Evolutionary conservation across 92 coral and sea anemone species (phyloP).

Genomic region (Palythoa heliodiscus): DNA sequence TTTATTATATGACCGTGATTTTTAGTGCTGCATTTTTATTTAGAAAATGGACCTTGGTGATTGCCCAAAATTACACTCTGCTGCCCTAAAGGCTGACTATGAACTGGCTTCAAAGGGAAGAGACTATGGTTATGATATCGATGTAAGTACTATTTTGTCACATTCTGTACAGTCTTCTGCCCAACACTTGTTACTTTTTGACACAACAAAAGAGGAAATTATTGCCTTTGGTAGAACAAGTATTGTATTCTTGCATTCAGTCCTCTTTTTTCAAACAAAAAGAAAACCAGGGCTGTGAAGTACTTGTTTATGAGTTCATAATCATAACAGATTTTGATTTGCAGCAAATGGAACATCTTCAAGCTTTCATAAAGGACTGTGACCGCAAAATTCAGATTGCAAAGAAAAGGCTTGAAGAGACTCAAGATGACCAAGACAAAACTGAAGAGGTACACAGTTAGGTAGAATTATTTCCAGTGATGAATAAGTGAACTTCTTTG

Average conservation of each 20-base stretch:
- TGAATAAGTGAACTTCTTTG: too few species aligned
- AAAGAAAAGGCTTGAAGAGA: conserved; percentile 94
- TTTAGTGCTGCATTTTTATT: background rate
- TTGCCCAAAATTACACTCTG: conserved; percentile 84
- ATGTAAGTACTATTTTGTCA: conserved; percentile 62
- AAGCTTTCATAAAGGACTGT: conserved; percentile 97
- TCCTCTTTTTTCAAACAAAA: too few species aligned
- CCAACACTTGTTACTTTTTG: too few species aligned
- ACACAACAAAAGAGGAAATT: too few species aligned
- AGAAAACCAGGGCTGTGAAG: background rate
- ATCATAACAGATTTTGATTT: background rate
- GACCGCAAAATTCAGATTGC: conserved; percentile 97
- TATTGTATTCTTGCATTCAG: too few species aligned
- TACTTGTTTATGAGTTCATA: background rate
- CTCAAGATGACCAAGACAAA: conserved; percentile 92
- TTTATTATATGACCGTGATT: background rate
- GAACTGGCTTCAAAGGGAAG: conserved; percentile 83
- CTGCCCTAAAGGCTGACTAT: conserved; percentile 95
- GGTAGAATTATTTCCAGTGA: too few species aligned
- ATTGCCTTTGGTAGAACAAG: too few species aligned
- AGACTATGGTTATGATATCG: conserved; percentile 91
- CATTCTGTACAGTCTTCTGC: too few species aligned
- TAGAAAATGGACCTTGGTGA: conserved; percentile 99
- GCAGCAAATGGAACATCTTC: conserved; percentile 98
- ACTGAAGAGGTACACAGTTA: conserved; percentile 74